phyloP scores from a whole-genome alignment of 1,140 invertebrate genomes.

The Diorhabda carinulata region DNA sequence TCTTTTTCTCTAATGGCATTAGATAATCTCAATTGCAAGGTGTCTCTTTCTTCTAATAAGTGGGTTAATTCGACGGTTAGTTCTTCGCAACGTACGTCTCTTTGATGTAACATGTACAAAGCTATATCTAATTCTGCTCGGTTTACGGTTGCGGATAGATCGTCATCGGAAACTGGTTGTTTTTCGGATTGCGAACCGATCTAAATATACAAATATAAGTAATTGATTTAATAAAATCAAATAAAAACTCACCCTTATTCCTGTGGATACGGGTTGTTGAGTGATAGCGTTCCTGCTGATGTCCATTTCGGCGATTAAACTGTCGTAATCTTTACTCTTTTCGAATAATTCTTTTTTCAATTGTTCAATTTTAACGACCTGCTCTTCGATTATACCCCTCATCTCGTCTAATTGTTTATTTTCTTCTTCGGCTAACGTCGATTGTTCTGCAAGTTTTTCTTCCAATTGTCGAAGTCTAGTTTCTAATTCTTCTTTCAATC shows the following conservation, averaged over 20 bases:
- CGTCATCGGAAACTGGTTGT: no score
- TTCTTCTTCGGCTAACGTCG: conserved; percentile 54
- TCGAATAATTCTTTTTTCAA: conserved; percentile 61
- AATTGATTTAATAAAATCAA: no score
- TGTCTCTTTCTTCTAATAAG: conserved; percentile 79
- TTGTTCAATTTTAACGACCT: conserved; percentile 64
- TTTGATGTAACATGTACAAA: conserved; percentile 79
- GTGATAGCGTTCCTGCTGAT: conserved; percentile 30
- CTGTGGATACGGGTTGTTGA: conserved; percentile 21
- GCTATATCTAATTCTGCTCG: conserved; percentile 74
- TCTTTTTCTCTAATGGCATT: conserved; percentile 73
- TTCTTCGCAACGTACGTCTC: conserved; percentile 85
- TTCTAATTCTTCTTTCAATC: conserved; percentile 12
- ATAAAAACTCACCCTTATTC: no score
- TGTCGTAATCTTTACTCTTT: conserved; percentile 56
- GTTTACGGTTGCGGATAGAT: conserved; percentile 38
- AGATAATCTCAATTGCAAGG: conserved; percentile 73
- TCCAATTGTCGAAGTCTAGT: conserved; percentile 26
- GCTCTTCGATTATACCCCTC: conserved; percentile 57
- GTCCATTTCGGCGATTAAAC: conserved; percentile 46
- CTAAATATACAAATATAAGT: no score
- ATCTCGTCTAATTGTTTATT: conserved; percentile 50
- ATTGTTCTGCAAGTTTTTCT: conserved; percentile 52
- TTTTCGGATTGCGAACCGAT: no score
- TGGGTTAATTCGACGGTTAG: conserved; percentile 79